These are phyloP conservation scores for Corydoras sp. DNA, from an alignment of 2,113 vertebrate genomes.

Conservation along the genomic window DNA sequence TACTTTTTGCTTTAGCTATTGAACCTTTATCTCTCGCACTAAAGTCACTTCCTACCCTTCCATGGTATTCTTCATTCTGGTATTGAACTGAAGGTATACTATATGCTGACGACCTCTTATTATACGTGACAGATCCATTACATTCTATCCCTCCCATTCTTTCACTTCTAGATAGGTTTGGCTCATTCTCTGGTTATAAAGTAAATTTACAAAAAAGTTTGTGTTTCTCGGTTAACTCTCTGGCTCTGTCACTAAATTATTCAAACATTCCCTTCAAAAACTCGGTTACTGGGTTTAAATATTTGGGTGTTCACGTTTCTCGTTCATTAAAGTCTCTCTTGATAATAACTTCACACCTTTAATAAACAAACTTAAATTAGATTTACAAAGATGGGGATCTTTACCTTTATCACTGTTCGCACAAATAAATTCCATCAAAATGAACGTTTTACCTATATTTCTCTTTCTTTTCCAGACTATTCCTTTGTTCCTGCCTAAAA, in stretches of 20 bases:
- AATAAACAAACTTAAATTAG: too few species aligned
- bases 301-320: background rate
- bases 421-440: background rate
- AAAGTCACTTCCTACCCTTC: too few species aligned
- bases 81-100: too few species aligned
- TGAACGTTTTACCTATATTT: background rate
- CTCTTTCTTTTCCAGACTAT: background rate
- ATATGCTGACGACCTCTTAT: slow-evolving; percentile 2
- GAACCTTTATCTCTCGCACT: background rate
- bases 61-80: too few species aligned
- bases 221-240: background rate
- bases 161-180: background rate
- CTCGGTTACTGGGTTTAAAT: background rate
- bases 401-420: too few species aligned
- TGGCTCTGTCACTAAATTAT: background rate
- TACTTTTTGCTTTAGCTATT: background rate
- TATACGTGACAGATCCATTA: background rate
- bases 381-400: too few species aligned
- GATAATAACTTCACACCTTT: background rate
- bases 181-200: background rate
- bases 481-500: background rate
- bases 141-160: background rate
- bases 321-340: background rate
- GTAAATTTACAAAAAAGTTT: background rate
- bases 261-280: background rate